Evolutionary conservation across 2,797 vertebrate genomes (phyloP).

Genomic region (Bovichtus diacanthus): DNA sequence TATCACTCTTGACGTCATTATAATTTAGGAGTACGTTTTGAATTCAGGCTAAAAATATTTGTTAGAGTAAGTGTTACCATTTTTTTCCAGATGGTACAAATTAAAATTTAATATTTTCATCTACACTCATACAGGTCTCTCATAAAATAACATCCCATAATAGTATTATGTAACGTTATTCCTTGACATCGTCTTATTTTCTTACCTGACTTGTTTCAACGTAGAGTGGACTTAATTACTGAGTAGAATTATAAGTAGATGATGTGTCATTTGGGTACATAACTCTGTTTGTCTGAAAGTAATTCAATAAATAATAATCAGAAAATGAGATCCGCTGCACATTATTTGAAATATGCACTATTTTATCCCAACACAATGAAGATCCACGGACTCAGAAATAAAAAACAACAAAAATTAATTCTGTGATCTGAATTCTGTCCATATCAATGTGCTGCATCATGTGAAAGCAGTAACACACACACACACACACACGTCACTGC

Average conservation of each 20-base stretch:
- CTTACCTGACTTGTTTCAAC: too few relatives aligned
- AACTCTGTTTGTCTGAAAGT: not conserved
- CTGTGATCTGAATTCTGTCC: too few relatives aligned
- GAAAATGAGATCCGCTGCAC: constrained; percentile 1
- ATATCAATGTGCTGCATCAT: not conserved
- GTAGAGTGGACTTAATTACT: too few relatives aligned
- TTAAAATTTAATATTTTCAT: not conserved
- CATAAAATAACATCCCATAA: too few relatives aligned
- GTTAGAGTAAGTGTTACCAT: not conserved
- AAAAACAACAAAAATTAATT: too few relatives aligned
- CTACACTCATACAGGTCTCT: too few relatives aligned
- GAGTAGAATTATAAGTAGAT: not conserved
- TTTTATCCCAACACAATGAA: too few relatives aligned
- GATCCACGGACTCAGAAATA: too few relatives aligned
- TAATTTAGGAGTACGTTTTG: not conserved
- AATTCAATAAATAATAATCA: not conserved
- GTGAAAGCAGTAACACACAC: not conserved
- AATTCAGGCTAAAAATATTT: not conserved
- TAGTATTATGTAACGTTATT: too few relatives aligned
- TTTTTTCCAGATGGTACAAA: not conserved
- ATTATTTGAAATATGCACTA: not conserved
- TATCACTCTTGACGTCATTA: not conserved
- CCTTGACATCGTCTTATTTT: too few relatives aligned
- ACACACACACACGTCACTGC: too few relatives aligned
- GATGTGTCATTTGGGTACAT: not conserved